Conservation (phyloP, 1,140 invertebrate species). For the Drosophila cardini region DNA sequence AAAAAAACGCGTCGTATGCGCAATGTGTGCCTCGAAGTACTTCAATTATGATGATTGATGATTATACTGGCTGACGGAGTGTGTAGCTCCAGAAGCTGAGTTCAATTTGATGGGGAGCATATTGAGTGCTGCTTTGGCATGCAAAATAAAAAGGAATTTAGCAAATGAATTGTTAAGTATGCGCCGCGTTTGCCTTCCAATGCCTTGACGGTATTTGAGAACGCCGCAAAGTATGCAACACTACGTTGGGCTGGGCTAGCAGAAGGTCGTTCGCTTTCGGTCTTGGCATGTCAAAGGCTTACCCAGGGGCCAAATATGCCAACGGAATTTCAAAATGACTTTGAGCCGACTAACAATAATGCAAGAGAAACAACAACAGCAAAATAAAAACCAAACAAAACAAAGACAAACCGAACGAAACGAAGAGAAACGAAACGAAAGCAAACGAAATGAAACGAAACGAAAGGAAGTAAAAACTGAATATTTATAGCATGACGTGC, state of each 20-base stretch:
- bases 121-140: slow-evolving; percentile 46
- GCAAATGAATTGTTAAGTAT: slow-evolving; percentile 69
- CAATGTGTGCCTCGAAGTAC: slow-evolving; percentile 61
- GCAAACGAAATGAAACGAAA: slow-evolving; percentile 17
- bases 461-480: slow-evolving; percentile 44
- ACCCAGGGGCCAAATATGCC: slow-evolving; percentile 58
- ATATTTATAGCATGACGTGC: slow-evolving; percentile 75
- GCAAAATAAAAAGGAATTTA: slow-evolving; percentile 70
- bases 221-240: slow-evolving; percentile 55
- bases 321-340: slow-evolving; percentile 69
- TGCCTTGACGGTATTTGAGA: slow-evolving; percentile 37
- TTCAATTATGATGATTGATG: slow-evolving; percentile 82
- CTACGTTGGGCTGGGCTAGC: background rate
- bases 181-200: slow-evolving; percentile 36
- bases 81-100: slow-evolving; percentile 3
- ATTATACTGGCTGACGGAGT: slow-evolving; percentile 41
- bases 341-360: slow-evolving; percentile 41
- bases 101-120: background rate
- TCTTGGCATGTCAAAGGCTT: slow-evolving; percentile 63
- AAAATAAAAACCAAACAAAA: slow-evolving; percentile 26
- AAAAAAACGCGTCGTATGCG: slow-evolving; percentile 44
- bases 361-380: slow-evolving; percentile 26
- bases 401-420: background rate
- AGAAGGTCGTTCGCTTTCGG: background rate
- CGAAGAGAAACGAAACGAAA: slow-evolving; percentile 3